Base-by-base conservation (phyloP, 2,888 invertebrate genomes). In the Hololepta plana region DNA sequence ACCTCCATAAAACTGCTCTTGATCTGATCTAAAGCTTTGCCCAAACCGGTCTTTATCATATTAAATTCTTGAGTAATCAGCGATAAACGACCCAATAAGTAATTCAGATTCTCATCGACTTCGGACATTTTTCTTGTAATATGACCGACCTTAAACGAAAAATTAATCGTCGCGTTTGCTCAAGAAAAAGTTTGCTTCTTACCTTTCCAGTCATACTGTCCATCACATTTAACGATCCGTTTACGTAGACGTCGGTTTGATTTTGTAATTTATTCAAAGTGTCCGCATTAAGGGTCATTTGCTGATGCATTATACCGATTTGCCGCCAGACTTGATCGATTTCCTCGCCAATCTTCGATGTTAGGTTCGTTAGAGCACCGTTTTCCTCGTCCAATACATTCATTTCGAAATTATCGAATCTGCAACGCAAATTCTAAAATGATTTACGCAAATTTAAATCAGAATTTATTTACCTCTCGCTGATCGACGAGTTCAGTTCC, bases 321-420 rank as follows among this genome's bases (percentile, higher is more conserved):
- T 85, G 87, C 12, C 84, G 60, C 87, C 87, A 87, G 9, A 88
- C 84, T 48, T 81, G 77, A 36, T 74, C 70, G 48, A 85, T 74
- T 46, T 82, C 82, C 8, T 68, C 60, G 40, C 84, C 82, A 44
- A 87, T 71, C 44, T 75, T 73, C 1, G 65, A 55, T 25, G 75
- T 82, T 26, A 85, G 53, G 51, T 84, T 84, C 4, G 67, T 64
- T 29, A 80, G 52, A 0, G 74, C 70, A 2, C 67, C 67, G 19
- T 69, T 67, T 41, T 85, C 82, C 43, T 73, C 76, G 34, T 62
- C 68, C 35, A 75, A 57, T 31, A 88, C 68, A 2, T 67, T 60
- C 20, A 62, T 55, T 29, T 81, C 72, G 28, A 85, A 68, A 15
- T 55, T 62, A 40, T 76, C 71, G 40, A 87, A 73, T 38, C 74